A percentile compares a stretch with the other conserved stretches of the same genome.
Conservation (phyloP, 64 coral and sea anemone genomes). For the Porites lutea region DNA sequence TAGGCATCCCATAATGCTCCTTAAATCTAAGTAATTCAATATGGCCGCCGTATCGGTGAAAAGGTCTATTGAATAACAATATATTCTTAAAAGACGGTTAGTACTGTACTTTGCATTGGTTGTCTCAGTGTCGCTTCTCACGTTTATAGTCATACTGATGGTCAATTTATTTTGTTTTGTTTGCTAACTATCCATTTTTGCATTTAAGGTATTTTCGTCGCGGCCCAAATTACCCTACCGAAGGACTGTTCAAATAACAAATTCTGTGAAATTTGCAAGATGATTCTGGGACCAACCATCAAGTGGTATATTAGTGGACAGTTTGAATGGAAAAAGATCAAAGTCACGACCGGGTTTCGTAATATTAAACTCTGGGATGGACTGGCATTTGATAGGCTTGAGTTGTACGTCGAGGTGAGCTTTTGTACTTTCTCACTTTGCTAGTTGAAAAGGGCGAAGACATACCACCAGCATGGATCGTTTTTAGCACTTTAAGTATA, state of each 20-base stretch:
- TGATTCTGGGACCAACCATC: constrained; percentile 76
- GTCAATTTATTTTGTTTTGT: no score
- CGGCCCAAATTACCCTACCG: constrained; percentile 78
- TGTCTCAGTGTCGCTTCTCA: no score
- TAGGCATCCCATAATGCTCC: no score
- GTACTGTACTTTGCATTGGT: no score
- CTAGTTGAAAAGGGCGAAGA: not conserved
- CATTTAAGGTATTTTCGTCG: constrained; percentile 66
- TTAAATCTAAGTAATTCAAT: no score
- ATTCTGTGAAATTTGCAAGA: constrained; percentile 88
- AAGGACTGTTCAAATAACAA: constrained; percentile 89
- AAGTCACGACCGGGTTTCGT: constrained; percentile 66
- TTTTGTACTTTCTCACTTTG: not conserved
- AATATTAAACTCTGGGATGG: constrained; percentile 79
- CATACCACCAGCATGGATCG: no score
- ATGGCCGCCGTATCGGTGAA: no score
- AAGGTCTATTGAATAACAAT: no score
- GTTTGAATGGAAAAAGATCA: constrained; percentile 87
- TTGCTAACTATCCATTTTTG: no score
- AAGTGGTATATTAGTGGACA: constrained; percentile 80
- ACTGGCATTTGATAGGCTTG: constrained; percentile 77
- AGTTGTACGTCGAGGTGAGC: constrained; percentile 85
- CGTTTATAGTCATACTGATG: no score
- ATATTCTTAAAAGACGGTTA: no score
- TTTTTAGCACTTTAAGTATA: not conserved